A percentile compares a stretch with the other conserved stretches of the same genome.
Evolutionary conservation across 2,797 vertebrate species (phyloP).

Genomic region (Crocodylus rhombifer): DNA sequence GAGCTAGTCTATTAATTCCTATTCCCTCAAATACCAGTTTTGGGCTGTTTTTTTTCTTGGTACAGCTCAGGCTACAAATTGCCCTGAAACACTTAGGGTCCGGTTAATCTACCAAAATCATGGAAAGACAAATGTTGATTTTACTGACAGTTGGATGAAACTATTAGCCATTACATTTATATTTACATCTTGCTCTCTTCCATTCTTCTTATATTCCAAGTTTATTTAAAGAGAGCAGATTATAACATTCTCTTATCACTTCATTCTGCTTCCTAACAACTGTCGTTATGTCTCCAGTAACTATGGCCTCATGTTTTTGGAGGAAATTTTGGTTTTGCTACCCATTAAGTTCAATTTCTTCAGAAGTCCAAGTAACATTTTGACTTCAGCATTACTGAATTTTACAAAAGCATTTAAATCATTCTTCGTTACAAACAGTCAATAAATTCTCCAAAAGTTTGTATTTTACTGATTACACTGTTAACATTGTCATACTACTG

Average conservation of each 20-base stretch:
- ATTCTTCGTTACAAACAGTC: neutral
- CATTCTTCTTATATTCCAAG: neutral
- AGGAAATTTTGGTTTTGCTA: neutral
- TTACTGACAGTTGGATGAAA: neutral
- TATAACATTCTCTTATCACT: neutral
- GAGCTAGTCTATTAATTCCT: neutral
- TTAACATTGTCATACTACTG: neutral
- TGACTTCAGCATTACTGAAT: neutral
- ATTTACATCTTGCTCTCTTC: neutral
- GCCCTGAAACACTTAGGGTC: neutral
- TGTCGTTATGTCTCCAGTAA: neutral
- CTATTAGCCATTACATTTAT: neutral
- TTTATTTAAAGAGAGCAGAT: neutral
- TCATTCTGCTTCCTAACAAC: neutral
- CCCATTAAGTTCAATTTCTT: constrained; percentile 24
- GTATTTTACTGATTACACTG: constrained; percentile 3
- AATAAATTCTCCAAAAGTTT: neutral
- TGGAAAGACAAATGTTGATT: neutral
- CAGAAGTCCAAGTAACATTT: constrained; percentile 9
- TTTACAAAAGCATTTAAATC: neutral
- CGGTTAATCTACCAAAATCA: neutral
- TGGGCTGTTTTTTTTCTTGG: neutral
- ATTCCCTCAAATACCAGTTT: neutral
- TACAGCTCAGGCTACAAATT: neutral
- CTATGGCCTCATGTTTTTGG: neutral